A percentile compares a stretch with the other conserved stretches of the same genome.
These are phyloP conservation scores for Piaya cayana DNA, from an alignment of 2,113 vertebrate species.

Conservation along the genomic window DNA sequence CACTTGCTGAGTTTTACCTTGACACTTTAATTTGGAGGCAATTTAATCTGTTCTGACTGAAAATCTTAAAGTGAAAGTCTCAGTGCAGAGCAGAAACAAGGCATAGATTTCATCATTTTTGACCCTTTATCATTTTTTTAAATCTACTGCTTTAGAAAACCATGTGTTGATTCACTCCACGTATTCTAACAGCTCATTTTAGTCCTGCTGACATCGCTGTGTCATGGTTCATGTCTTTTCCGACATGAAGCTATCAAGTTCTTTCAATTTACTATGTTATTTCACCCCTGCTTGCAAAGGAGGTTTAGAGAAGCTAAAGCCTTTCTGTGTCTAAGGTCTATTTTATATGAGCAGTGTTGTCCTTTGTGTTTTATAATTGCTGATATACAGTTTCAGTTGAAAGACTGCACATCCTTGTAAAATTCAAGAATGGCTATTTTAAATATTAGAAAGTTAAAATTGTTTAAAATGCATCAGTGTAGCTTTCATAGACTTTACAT, in stretches of 20 bases:
- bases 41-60: conserved; percentile 2
- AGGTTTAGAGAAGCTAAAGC: conserved; percentile 42
- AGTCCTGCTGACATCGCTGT: conserved; percentile 31
- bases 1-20: not conserved
- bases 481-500: not conserved
- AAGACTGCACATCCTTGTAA: not conserved
- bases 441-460: not conserved
- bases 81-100: not conserved
- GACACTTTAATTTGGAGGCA: conserved; percentile 34
- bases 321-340: not conserved
- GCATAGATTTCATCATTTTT: conserved; percentile 6
- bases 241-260: conserved; percentile 50
- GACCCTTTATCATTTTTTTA: not conserved
- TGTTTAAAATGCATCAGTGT: accelerated
- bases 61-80: not conserved
- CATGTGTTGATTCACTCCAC: not conserved
- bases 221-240: conserved; percentile 53
- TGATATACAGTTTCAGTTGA: not conserved
- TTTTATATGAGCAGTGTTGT: conserved; percentile 3
- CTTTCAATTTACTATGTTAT: conserved; percentile 44
- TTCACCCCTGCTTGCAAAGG: conserved; percentile 42
- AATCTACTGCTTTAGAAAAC: not conserved
- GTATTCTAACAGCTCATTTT: conserved; percentile 55
- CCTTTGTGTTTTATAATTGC: conserved; percentile 22
- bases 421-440: not conserved